These are phyloP conservation scores for Hedya salicella DNA, from an alignment of 2,888 invertebrate species.

Conservation along the genomic window DNA sequence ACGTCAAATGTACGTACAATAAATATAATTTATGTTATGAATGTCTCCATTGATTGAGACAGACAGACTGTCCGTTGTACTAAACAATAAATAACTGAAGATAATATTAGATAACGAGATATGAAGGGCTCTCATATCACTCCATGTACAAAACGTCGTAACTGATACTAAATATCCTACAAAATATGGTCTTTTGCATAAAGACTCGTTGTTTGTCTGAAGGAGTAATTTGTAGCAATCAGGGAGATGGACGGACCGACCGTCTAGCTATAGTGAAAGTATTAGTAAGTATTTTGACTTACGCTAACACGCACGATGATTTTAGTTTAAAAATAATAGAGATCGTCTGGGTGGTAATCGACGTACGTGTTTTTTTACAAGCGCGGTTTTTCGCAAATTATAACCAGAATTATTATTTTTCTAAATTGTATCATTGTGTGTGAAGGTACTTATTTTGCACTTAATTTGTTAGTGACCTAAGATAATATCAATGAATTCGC, in stretches of 20 bases:
- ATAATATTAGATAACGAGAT: conserved; percentile 16
- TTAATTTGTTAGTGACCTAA: too few species aligned
- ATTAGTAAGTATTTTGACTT: conserved; percentile 11
- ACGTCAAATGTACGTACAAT: too few species aligned
- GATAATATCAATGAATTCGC: too few species aligned
- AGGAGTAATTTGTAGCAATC: conserved; percentile 41
- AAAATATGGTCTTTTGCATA: not conserved
- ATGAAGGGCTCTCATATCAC: not conserved
- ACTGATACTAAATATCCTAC: not conserved
- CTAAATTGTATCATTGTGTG: too few species aligned
- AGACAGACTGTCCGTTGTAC: conserved; percentile 22
- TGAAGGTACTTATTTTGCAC: too few species aligned
- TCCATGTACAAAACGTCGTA: not conserved
- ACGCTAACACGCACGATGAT: not conserved
- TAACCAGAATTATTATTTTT: too few species aligned
- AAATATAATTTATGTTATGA: not conserved
- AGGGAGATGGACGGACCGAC: conserved; percentile 23
- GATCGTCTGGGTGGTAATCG: too few species aligned
- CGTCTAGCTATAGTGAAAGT: conserved; percentile 10
- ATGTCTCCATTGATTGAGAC: conserved; percentile 17
- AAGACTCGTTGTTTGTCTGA: not conserved
- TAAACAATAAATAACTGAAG: conserved; percentile 8
- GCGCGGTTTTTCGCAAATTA: too few species aligned
- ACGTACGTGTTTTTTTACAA: too few species aligned
- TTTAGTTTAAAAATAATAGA: too few species aligned